Percentiles rank a stretch among this genome's conserved stretches.
phyloP scores from a whole-genome alignment of 2,113 vertebrate species.

The Pangasianodon gigas region DNA sequence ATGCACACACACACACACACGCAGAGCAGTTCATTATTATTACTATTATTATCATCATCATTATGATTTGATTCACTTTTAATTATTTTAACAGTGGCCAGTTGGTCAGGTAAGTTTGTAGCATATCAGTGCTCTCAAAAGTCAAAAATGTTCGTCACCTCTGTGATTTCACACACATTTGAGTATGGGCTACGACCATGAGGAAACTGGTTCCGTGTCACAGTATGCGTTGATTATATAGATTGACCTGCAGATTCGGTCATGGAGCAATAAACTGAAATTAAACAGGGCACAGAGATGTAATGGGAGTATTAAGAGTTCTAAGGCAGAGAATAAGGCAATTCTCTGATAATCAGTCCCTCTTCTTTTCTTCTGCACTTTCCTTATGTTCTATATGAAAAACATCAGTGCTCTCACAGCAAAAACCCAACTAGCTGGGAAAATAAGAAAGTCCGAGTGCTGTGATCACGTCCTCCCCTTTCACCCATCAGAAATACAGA shows the following conservation, averaged over 20 bases:
- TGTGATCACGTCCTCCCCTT: background rate
- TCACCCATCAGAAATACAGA: slow-evolving; percentile 6
- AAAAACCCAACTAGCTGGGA: slow-evolving; percentile 1
- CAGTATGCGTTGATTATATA: background rate
- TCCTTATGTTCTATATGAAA: background rate
- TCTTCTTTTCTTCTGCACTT: slow-evolving; percentile 2
- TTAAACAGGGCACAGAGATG: background rate
- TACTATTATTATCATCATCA: background rate
- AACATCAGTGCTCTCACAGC: background rate
- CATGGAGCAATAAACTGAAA: background rate
- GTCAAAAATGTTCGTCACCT: background rate
- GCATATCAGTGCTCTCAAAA: slow-evolving; percentile 17
- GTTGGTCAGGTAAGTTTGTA: background rate
- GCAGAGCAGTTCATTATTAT: background rate
- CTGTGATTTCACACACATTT: background rate
- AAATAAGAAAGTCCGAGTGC: slow-evolving; percentile 2
- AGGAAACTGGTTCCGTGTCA: background rate
- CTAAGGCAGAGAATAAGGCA: background rate
- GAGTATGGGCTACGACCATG: background rate
- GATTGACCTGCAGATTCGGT: background rate
- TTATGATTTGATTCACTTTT: slow-evolving; percentile 13
- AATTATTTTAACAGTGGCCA: slow-evolving; percentile 1
- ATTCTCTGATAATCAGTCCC: background rate
- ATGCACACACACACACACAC: background rate
- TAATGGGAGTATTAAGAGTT: background rate